Evolutionary conservation across 2,888 invertebrate species (phyloP), one percentile per base, ranked within the genome.

Genomic region (Deilephila porcellus): DNA sequence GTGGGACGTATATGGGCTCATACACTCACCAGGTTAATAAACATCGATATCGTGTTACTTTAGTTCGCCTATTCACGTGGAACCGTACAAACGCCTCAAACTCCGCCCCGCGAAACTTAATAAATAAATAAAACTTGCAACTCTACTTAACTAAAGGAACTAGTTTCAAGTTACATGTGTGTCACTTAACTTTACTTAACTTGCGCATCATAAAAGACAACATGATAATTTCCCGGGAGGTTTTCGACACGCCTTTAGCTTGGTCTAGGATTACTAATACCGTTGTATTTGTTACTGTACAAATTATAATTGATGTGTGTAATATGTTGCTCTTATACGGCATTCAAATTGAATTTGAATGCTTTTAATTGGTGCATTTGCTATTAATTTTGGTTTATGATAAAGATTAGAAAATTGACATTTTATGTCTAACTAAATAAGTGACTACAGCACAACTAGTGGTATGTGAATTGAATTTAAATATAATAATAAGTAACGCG

Each of bases 81-180:
- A 52, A 19, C 17, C n/a, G 17, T 32, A 63, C 62, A 32, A 32
- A n/a, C 63, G 8, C 19, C 34, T n/a, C n/a, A n/a, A 63, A 34
- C 29, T 63, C 17, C 19, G 3, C 63, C 34, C 6, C 1, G 60
- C 11, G 14, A 67, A 52, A 67, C 67, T 67, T 52, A 52, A 29
- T 67, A 67, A 67, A 63, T 63, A 63, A 63, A 67, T 52, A 67
- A 67, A 67, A 67, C 14, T 67, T 8, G 17, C 67, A 52, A 52
- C 64, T 52, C 45, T 45, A 25, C 45, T 45, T 67, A 67, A 67
- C 52, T 67, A 67, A 63, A 67, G 29, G 17, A 20, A 67, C 17
- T 17, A 67, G 67, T 67, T 52, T 67, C 25, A 25, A 67, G 45
- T 67, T 67, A 25, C 45, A 67, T 25, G 67, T 52, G 25, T 52